Conservation (phyloP, 2,113 vertebrate genomes). For the Procavia capensis region DNA sequence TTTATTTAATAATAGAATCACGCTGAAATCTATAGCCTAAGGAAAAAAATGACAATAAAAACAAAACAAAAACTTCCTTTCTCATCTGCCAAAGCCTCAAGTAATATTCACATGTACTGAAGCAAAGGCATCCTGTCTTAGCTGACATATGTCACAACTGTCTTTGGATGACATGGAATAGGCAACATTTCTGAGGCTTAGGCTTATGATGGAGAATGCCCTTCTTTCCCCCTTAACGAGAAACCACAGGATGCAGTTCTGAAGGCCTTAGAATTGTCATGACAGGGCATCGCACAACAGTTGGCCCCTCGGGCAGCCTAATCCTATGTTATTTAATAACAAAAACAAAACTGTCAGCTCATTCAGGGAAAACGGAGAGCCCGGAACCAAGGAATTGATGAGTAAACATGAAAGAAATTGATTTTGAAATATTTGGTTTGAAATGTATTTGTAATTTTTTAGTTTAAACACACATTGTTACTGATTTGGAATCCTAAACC, state of each 20-base stretch:
- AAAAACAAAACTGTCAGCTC: conserved; percentile 67
- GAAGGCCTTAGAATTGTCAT: conserved; percentile 29
- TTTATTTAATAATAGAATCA: conserved; percentile 29
- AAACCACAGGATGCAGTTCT: conserved; percentile 31
- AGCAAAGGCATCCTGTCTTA: conserved; percentile 53
- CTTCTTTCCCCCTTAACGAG: background rate
- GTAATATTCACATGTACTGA: background rate
- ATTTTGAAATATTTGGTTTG: conserved; percentile 77
- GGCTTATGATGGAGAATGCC: background rate
- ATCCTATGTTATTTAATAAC: conserved; percentile 70
- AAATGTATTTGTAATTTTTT: conserved; percentile 69
- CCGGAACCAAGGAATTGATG: conserved; percentile 67
- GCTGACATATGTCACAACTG: conserved; percentile 42
- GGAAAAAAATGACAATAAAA: background rate
- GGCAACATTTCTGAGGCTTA: conserved; percentile 37
- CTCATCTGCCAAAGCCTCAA: conserved; percentile 33
- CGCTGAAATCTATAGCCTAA: background rate
- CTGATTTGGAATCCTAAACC: conserved; percentile 75
- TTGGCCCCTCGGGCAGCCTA: conserved; percentile 61
- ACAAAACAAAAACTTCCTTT: background rate
- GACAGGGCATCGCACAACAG: conserved; percentile 59
- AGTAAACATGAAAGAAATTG: conserved; percentile 77
- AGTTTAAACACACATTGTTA: conserved; percentile 70
- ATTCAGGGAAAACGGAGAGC: conserved; percentile 57
- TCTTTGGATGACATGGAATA: background rate